These are phyloP conservation scores for Hydrotaea diabolus DNA, from an alignment of 2,888 invertebrate species.

Conservation along the genomic window DNA sequence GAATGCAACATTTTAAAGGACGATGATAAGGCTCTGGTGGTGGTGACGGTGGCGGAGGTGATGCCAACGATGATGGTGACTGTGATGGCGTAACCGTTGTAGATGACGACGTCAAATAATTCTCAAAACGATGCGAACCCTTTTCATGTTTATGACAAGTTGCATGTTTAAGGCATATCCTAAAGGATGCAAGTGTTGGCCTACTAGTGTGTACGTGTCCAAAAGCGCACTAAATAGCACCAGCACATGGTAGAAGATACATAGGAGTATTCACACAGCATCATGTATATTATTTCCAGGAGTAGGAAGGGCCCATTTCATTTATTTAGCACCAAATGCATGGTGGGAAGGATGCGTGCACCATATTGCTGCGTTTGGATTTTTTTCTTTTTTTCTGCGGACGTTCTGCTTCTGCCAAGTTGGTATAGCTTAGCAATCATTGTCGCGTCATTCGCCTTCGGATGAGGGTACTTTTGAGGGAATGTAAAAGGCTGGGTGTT, in stretches of 20 bases:
- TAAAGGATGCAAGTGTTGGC: constrained; percentile 22
- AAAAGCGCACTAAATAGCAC: constrained; percentile 21
- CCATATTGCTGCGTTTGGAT: too few species aligned
- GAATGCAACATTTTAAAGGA: background rate
- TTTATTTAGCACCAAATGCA: constrained; percentile 38
- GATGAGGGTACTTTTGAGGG: too few species aligned
- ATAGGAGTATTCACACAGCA: too few species aligned
- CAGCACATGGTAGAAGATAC: background rate
- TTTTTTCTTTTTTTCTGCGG: too few species aligned
- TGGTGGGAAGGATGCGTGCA: too few species aligned
- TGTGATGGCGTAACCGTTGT: constrained; percentile 30
- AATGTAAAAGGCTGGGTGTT: too few species aligned
- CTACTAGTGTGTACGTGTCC: constrained; percentile 46
- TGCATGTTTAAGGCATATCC: constrained; percentile 64
- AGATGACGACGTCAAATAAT: constrained; percentile 77
- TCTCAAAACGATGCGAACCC: constrained; percentile 78
- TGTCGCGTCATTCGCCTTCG: too few species aligned
- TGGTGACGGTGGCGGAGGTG: background rate
- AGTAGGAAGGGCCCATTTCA: constrained; percentile 38
- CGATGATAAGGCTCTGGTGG: background rate
- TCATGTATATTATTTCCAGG: too few species aligned
- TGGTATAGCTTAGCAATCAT: too few species aligned
- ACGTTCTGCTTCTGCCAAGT: too few species aligned
- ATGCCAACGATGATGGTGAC: background rate
- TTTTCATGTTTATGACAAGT: constrained; percentile 78